Conservation (phyloP, 1,140 invertebrate species). For the Heterodera carotae region DNA sequence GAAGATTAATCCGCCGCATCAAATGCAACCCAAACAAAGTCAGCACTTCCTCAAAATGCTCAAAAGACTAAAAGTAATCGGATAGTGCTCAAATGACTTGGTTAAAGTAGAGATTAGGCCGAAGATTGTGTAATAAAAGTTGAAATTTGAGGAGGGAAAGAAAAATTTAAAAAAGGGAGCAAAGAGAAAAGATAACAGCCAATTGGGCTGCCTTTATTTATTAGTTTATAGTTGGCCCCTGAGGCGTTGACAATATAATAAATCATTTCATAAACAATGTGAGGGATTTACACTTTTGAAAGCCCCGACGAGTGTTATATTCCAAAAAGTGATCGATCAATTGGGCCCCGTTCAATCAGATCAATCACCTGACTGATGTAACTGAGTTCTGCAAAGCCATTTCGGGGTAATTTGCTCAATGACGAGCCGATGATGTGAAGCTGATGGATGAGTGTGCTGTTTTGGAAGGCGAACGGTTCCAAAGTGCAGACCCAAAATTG, state of each 20-base stretch:
- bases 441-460: constrained; percentile 40
- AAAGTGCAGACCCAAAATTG: constrained; percentile 10
- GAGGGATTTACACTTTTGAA: too few species aligned
- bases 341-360: not conserved
- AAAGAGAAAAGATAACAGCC: not conserved
- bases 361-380: constrained; percentile 56
- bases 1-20: too few species aligned
- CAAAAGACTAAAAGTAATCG: not conserved
- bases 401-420: constrained; percentile 33
- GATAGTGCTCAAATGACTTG: not conserved
- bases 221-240: not conserved
- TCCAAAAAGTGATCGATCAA: too few species aligned
- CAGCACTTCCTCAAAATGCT: not conserved
- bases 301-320: too few species aligned
- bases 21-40: not conserved
- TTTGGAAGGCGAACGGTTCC: constrained; percentile 17
- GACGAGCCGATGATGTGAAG: constrained; percentile 46
- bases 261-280: too few species aligned
- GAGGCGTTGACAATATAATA: too few species aligned
- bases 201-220: not conserved
- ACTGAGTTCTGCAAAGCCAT: constrained; percentile 45
- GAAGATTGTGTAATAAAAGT: not conserved
- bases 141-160: constrained; percentile 1
- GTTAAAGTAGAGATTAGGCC: not conserved
- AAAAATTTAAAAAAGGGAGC: not conserved